Conservation (phyloP, 2,113 vertebrate genomes). For the Gymnorhina tibicen region DNA sequence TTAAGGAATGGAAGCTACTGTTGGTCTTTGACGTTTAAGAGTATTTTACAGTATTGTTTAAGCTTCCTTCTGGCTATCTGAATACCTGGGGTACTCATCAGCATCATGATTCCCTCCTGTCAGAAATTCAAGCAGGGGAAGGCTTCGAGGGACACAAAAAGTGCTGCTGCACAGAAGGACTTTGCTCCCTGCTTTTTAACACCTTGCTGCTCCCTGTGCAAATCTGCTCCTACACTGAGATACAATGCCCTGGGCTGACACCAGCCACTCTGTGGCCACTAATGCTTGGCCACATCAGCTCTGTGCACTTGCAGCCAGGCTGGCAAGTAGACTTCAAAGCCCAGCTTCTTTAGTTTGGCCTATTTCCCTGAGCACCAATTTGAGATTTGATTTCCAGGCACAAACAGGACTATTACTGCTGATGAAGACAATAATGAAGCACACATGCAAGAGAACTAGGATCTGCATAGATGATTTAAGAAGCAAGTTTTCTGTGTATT, state of each 20-base stretch:
- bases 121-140: not conserved
- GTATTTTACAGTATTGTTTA: not conserved
- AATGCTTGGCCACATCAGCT: not conserved
- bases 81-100: fast-evolving
- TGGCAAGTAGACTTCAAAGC: fast-evolving
- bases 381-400: not conserved
- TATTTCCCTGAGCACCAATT: not conserved
- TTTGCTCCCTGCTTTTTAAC: not conserved
- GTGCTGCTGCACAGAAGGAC: not conserved
- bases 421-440: fast-evolving
- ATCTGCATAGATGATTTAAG: not conserved
- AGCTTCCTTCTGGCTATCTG: not conserved
- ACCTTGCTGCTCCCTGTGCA: not conserved
- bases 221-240: not conserved
- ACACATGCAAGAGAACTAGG: not conserved
- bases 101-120: not conserved
- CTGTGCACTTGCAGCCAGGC: not conserved
- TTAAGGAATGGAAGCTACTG: not conserved
- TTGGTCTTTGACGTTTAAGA: not conserved
- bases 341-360: not conserved
- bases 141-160: not conserved
- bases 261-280: not conserved
- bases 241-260: not conserved
- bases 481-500: not conserved
- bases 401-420: not conserved